phyloP scores from a whole-genome alignment of 2,888 invertebrate species.

The Leptogaster cylindrica region DNA sequence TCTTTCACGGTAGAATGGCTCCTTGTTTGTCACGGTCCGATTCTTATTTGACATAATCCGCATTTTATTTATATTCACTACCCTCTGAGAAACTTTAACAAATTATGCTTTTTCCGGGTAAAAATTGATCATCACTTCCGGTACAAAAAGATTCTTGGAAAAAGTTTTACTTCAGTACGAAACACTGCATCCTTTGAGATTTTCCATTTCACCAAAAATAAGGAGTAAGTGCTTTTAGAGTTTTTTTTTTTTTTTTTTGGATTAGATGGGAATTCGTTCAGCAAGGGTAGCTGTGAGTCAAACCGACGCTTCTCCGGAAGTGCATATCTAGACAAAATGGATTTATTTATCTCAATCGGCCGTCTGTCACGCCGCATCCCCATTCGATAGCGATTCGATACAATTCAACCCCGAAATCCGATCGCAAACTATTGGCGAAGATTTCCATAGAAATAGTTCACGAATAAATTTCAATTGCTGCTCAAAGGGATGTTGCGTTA shows the following conservation, averaged over 20 bases:
- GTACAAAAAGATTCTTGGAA: conserved; percentile 34
- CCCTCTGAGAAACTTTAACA: conserved; percentile 34
- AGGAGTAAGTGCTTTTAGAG: too few species aligned
- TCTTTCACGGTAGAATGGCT: background rate
- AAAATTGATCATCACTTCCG: conserved; percentile 44
- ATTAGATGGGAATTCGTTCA: too few species aligned
- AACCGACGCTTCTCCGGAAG: conserved; percentile 32
- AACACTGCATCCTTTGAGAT: background rate
- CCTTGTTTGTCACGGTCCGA: background rate
- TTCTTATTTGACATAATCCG: conserved; percentile 23
- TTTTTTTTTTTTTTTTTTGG: too few species aligned
- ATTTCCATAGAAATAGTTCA: conserved; percentile 34
- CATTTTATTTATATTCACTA: background rate
- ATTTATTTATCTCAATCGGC: conserved; percentile 60
- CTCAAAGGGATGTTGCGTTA: conserved; percentile 45
- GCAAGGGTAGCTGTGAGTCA: background rate
- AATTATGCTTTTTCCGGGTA: conserved; percentile 42
- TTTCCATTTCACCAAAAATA: too few species aligned
- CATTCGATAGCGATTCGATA: conserved; percentile 34
- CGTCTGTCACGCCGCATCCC: conserved; percentile 57
- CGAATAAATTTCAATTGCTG: conserved; percentile 44
- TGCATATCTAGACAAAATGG: conserved; percentile 54
- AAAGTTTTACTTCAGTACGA: conserved; percentile 14
- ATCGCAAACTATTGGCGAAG: conserved; percentile 27
- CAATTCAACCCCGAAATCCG: conserved; percentile 7